Conservation (phyloP, 2,113 vertebrate genomes). For the Pluvianellus socialis region DNA sequence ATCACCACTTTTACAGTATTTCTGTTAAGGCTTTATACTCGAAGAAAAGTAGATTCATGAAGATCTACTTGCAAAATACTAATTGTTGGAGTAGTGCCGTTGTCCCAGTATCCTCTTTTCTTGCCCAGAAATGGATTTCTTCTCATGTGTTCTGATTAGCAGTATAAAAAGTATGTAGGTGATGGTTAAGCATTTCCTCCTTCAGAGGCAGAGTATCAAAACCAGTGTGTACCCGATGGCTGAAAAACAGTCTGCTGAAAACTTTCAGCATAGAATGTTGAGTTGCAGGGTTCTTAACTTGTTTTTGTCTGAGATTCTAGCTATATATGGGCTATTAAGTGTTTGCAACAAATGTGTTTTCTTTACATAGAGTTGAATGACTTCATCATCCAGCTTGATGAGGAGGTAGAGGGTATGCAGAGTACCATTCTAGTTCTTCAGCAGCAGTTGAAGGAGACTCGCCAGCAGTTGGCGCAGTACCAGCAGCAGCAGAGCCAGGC, state of each 20-base stretch:
- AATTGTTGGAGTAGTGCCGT: neutral
- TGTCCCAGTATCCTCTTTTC: neutral
- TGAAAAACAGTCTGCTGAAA: neutral
- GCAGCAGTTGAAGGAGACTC: constrained; percentile 93
- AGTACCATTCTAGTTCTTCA: constrained; percentile 98
- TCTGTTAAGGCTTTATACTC: neutral
- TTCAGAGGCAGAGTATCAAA: constrained; percentile 29
- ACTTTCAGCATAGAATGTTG: neutral
- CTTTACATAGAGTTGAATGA: constrained; percentile 91
- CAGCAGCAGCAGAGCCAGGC: constrained; percentile 82
- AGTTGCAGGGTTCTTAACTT: neutral
- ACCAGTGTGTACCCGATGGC: neutral
- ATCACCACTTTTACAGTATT: neutral
- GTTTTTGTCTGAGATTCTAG: neutral
- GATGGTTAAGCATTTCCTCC: neutral
- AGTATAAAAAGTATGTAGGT: neutral
- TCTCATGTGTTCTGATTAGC: neutral
- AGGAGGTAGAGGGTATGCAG: constrained; percentile 99
- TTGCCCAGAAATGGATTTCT: neutral
- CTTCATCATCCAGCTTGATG: constrained; percentile 99
- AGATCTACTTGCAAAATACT: neutral
- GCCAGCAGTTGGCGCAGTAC: constrained; percentile 88
- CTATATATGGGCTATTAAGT: constrained; percentile 56
- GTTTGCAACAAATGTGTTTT: constrained; percentile 62
- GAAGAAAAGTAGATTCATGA: neutral